Percentiles rank a stretch among this genome's conserved stretches.
phyloP scores from a whole-genome alignment of 2,888 invertebrate genomes.

The Euzetes globulus region DNA sequence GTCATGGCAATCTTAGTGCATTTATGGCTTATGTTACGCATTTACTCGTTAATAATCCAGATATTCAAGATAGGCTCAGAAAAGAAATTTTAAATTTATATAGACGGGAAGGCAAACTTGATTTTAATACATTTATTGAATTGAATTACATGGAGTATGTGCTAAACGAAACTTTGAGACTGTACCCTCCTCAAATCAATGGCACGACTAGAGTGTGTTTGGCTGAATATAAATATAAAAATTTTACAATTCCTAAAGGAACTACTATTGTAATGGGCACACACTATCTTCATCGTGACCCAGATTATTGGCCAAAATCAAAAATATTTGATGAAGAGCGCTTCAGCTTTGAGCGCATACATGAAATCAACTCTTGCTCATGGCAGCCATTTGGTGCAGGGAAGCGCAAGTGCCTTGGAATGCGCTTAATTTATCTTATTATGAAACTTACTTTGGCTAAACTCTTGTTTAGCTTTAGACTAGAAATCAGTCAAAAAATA shows the following conservation, averaged over 20 bases:
- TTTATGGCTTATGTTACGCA: slow-evolving; percentile 38
- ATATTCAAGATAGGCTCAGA: slow-evolving; percentile 38
- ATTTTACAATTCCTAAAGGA: slow-evolving; percentile 47
- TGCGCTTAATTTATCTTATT: slow-evolving; percentile 18
- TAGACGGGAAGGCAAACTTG: slow-evolving; percentile 35
- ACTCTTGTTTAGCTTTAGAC: slow-evolving; percentile 7
- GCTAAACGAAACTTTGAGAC: slow-evolving; percentile 38
- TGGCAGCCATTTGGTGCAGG: slow-evolving; percentile 32
- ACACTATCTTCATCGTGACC: slow-evolving; percentile 55
- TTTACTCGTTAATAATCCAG: slow-evolving; percentile 37
- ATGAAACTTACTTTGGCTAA: slow-evolving; percentile 21
- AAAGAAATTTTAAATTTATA: slow-evolving; percentile 34
- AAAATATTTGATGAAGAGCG: slow-evolving; percentile 56
- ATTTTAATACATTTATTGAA: slow-evolving; percentile 38
- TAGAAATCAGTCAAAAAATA: slow-evolving; percentile 23
- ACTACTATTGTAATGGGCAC: slow-evolving; percentile 54
- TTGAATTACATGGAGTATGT: slow-evolving; percentile 39
- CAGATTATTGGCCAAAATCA: slow-evolving; percentile 55
- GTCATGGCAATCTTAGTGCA: slow-evolving; percentile 52
- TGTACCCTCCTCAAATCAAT: slow-evolving; percentile 41
- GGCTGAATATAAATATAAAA: slow-evolving; percentile 43
- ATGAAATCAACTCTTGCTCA: slow-evolving; percentile 8
- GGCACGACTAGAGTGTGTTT: slow-evolving; percentile 33
- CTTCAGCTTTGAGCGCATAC: slow-evolving; percentile 30
- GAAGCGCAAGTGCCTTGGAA: slow-evolving; percentile 27